Conservation (phyloP, 2,888 invertebrate genomes). For the Imbricaverruca yamaguchii region DNA sequence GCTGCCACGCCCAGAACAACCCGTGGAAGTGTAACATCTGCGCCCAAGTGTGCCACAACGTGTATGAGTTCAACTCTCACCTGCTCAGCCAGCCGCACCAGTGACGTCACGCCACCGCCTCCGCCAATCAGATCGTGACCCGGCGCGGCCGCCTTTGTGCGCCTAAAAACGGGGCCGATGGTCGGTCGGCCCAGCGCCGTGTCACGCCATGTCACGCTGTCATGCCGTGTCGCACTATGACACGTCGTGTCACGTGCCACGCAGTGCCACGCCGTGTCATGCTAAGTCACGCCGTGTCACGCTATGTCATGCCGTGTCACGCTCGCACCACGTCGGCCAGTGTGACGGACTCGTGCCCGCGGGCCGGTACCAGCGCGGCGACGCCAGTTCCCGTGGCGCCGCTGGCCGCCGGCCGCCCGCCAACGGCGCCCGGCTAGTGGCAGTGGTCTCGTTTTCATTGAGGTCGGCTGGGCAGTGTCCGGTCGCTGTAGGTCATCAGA, state of each 20-base stretch:
- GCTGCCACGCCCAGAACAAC: conserved; percentile 93
- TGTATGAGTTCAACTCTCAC: conserved; percentile 95
- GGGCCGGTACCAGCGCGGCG: too few relatives aligned
- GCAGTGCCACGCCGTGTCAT: too few relatives aligned
- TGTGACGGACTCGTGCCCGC: too few relatives aligned
- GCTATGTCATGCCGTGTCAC: too few relatives aligned
- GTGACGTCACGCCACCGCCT: conserved; percentile 40
- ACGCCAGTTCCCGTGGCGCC: not conserved
- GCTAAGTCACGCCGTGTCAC: too few relatives aligned
- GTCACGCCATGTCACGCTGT: too few relatives aligned
- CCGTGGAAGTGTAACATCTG: conserved; percentile 98
- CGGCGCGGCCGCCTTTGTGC: not conserved
- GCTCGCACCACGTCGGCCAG: too few relatives aligned
- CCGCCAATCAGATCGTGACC: not conserved
- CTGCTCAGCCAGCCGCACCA: conserved; percentile 89
- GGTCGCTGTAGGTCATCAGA: not conserved
- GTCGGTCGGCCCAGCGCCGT: too few relatives aligned
- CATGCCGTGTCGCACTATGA: too few relatives aligned
- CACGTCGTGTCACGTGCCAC: too few relatives aligned
- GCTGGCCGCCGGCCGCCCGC: not conserved
- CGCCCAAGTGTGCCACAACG: conserved; percentile 87
- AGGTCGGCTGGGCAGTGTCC: not conserved
- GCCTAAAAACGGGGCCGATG: too few relatives aligned
- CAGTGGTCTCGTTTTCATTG: not conserved
- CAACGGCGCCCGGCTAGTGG: not conserved